Evolutionary conservation across 2,888 invertebrate genomes (phyloP), one percentile per base, ranked within the genome.

Genomic region (Eurytoma californica): DNA sequence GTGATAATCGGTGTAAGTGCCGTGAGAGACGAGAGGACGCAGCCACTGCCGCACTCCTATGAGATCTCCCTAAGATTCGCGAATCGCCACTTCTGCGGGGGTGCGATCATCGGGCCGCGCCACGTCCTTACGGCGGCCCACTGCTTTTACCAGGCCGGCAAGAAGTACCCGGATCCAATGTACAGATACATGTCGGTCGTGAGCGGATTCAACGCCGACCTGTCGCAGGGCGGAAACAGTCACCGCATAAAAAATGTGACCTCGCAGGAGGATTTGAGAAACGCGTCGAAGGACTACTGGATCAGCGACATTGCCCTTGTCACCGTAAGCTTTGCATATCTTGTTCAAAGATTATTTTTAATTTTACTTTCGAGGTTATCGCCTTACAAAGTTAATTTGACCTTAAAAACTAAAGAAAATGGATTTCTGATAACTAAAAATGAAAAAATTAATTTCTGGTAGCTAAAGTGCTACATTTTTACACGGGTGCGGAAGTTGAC

Each of bases 251-350:
- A 80, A 58, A 58, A 60, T 13, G 79, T 78, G 2, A 78, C 75
- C 0, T 55, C 77, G 20, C 79, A 82, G 24, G 66, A 79, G 14
- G 70, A 82, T 1, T 67, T 78, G 16, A 77, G 60, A 12, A 51
- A 67, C 20, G 77, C 24, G 3, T 7, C 12, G 20, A 60, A 57
- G 9, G 80, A 82, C 28, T 78, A 75, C 12, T 82, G 82, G 82
- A 75, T 61, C 39, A 81, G 82, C 18, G 83, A 83, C 14, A 81
- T 83, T n/a, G 82, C 83, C 12, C 47, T 83, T 20, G 53, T 83
- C 7, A 77, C 82, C 28, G 83, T 83, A 55, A 82, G 82, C 78
- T 1, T 55, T 9, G 39, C 2, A 2, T 24, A 24, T 24, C 24
- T 24, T 2, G 24, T 24, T 2, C 24, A 24, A 24, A n/a, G n/a